Evolutionary conservation across 2,888 invertebrate species (phyloP).

Genomic region (Callosobruchus maculatus): DNA sequence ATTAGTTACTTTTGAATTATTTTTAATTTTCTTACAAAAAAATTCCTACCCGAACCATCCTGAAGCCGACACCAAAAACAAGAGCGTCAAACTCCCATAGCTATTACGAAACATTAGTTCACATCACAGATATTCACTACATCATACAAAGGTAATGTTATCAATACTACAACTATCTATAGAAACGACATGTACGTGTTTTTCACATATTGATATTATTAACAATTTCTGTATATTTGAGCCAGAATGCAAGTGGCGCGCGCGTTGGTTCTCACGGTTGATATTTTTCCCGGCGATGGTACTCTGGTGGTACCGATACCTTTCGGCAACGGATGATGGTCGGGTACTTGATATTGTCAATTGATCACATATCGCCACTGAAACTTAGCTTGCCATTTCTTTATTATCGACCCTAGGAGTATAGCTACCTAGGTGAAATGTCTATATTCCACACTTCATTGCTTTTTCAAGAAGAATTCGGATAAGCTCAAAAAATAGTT

Average conservation of each 20-base stretch:
- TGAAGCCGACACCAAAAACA: background rate
- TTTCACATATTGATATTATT: background rate
- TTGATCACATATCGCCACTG: too few species aligned
- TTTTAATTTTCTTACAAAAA: too few species aligned
- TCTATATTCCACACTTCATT: too few species aligned
- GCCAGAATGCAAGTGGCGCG: background rate
- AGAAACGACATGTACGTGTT: background rate
- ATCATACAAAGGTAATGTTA: background rate
- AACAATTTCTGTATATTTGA: background rate
- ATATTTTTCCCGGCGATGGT: constrained; percentile 2
- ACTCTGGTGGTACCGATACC: constrained; percentile 17
- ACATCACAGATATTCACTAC: background rate
- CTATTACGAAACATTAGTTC: background rate
- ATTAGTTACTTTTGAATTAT: too few species aligned
- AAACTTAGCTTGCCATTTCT: too few species aligned
- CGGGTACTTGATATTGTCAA: constrained; percentile 38
- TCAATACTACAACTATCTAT: background rate
- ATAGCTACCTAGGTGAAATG: too few species aligned
- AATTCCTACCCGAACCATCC: background rate
- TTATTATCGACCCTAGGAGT: too few species aligned
- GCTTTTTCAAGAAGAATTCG: too few species aligned
- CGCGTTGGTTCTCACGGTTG: too few species aligned
- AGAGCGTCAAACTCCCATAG: background rate
- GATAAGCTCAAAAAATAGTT: too few species aligned
- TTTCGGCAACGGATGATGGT: constrained; percentile 27